Evolutionary conservation across 2,888 invertebrate species (phyloP).

Genomic region (Apantesis nais): DNA sequence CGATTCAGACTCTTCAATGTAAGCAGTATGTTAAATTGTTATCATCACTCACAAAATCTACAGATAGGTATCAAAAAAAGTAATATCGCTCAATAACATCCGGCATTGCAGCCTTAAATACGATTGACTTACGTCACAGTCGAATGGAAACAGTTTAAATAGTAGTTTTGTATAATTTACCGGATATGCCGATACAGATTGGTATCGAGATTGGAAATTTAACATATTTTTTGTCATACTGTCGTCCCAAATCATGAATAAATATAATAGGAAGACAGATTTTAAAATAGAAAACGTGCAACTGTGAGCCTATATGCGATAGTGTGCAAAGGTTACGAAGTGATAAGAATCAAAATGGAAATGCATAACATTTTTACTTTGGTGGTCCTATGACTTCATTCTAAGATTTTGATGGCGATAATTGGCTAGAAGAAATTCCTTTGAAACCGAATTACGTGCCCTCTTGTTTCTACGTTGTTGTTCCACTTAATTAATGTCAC

Average conservation of each 20-base stretch:
- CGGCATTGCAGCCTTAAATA: neutral
- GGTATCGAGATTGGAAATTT: neutral
- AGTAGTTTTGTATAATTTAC: neutral
- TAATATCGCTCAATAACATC: neutral
- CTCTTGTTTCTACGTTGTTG: neutral
- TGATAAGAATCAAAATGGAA: neutral
- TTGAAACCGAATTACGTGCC: neutral
- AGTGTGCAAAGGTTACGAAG: conserved; percentile 1
- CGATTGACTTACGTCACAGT: neutral
- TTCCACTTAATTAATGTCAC: neutral
- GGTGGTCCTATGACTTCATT: neutral
- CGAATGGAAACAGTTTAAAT: neutral
- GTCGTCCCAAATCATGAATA: conserved; percentile 8
- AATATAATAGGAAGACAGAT: neutral
- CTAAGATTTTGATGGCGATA: neutral
- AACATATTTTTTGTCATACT: conserved; percentile 1
- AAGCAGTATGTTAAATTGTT: too few species aligned
- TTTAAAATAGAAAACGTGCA: neutral
- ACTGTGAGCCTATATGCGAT: neutral
- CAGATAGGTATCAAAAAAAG: neutral
- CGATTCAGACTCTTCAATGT: too few species aligned
- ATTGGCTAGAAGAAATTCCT: neutral
- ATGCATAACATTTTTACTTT: neutral
- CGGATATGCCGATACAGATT: neutral
- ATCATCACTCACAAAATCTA: too few species aligned